A percentile compares a stretch with the other conserved stretches of the same genome.
Conservation (phyloP, 2,113 vertebrate species). For the Ptyas mucosa region DNA sequence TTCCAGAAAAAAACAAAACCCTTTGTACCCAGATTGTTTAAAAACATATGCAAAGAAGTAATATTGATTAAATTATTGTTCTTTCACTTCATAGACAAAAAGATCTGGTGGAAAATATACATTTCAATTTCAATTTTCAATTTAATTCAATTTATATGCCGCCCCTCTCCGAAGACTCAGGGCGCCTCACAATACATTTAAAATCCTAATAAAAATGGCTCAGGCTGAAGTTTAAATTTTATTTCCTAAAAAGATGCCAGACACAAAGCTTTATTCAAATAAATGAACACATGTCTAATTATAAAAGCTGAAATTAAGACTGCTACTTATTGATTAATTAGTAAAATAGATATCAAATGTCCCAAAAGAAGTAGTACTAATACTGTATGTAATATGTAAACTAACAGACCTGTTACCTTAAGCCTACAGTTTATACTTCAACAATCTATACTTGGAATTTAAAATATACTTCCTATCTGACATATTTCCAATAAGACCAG, state of each 20-base stretch:
- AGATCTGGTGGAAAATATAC: background rate
- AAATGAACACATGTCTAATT: constrained; percentile 62
- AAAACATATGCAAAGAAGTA: background rate
- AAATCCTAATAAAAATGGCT: no score
- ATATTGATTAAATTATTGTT: constrained; percentile 43
- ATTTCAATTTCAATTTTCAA: no score
- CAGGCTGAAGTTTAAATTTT: constrained; percentile 16
- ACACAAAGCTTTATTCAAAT: constrained; percentile 33
- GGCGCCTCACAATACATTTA: no score
- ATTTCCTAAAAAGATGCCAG: background rate
- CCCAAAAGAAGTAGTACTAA: constrained; percentile 57
- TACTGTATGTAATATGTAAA: constrained; percentile 6
- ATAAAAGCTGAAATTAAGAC: constrained; percentile 37
- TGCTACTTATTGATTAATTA: background rate
- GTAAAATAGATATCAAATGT: constrained; percentile 52
- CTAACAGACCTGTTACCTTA: constrained; percentile 19
- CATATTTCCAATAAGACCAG: constrained; percentile 32
- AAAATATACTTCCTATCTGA: constrained; percentile 35
- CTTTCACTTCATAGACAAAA: background rate
- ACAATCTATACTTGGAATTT: constrained; percentile 35
- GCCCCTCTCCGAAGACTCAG: no score
- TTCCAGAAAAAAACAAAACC: constrained; percentile 30
- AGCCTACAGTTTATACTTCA: constrained; percentile 8
- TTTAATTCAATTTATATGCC: no score
- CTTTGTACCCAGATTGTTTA: constrained; percentile 38